Evolutionary conservation across 2,888 invertebrate genomes (phyloP).

Genomic region (Chaetoderma sp.): DNA sequence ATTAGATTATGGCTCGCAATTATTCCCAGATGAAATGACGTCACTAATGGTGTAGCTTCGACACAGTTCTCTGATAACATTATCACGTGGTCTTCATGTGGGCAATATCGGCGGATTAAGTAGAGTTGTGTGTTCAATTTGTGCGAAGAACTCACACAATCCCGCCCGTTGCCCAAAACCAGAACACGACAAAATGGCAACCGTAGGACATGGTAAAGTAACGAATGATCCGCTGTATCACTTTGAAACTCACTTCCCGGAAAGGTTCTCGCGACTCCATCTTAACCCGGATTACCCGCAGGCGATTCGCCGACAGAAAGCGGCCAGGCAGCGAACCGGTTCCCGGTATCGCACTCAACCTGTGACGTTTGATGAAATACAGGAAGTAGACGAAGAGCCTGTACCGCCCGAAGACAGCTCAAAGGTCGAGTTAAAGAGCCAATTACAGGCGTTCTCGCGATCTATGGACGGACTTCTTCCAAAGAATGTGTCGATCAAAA

Average conservation of each 20-base stretch:
- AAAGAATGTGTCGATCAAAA: conserved; percentile 22
- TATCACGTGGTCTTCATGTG: too few species aligned
- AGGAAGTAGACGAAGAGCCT: conserved; percentile 81
- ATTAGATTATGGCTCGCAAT: too few species aligned
- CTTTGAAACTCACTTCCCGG: conserved; percentile 80
- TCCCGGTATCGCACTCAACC: conserved; percentile 78
- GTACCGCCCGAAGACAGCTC: conserved; percentile 37
- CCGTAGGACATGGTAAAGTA: background rate
- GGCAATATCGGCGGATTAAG: too few species aligned
- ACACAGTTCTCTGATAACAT: too few species aligned
- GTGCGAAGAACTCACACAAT: too few species aligned
- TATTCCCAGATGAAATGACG: too few species aligned
- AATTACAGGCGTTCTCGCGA: conserved; percentile 63
- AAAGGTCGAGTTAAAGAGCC: conserved; percentile 42
- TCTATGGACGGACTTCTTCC: conserved; percentile 66
- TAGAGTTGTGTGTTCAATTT: too few species aligned
- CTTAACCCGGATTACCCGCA: conserved; percentile 60
- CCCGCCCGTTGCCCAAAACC: too few species aligned
- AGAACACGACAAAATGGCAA: too few species aligned
- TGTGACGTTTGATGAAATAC: conserved; percentile 82
- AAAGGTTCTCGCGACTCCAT: conserved; percentile 76
- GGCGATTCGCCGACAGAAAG: conserved; percentile 72
- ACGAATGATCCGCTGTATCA: conserved; percentile 62
- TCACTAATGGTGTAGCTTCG: too few species aligned
- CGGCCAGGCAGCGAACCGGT: conserved; percentile 71